A percentile compares a stretch with the other conserved stretches of the same genome.
These are phyloP conservation scores for Drosophila kurseongensis DNA, from an alignment of 1,140 invertebrate species.

Conservation along the genomic window DNA sequence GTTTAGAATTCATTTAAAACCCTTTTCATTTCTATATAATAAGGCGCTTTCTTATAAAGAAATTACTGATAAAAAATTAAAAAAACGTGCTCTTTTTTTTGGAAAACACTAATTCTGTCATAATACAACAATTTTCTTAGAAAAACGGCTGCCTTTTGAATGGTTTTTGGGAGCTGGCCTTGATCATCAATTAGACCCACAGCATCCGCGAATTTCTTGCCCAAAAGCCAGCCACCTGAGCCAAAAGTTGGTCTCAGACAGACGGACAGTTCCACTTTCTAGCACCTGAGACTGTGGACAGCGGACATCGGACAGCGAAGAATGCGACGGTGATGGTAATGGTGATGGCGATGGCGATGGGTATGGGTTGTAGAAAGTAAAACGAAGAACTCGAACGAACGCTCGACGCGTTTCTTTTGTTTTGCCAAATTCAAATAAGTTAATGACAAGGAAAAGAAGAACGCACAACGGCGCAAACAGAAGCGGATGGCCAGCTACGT, in stretches of 20 bases:
- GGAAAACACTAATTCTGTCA: too few species aligned
- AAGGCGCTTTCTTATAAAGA: too few species aligned
- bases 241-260: not conserved
- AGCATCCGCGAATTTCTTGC: not conserved
- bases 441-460: conserved; percentile 36
- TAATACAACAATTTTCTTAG: not conserved
- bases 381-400: conserved; percentile 38
- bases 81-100: too few species aligned
- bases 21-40: too few species aligned
- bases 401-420: conserved; percentile 37
- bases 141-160: not conserved
- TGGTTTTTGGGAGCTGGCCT: not conserved
- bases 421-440: conserved; percentile 72
- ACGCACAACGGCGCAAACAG: conserved; percentile 14
- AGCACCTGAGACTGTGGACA: conserved; percentile 19
- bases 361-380: conserved; percentile 66
- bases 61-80: too few species aligned
- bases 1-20: too few species aligned
- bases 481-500: conserved; percentile 24
- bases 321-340: conserved; percentile 11
- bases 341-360: not conserved
- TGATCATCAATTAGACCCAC: not conserved
- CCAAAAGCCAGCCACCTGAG: not conserved
- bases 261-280: conserved; percentile 44
- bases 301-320: conserved; percentile 3